Conservation (phyloP, 2,888 invertebrate species). For the Patella depressa region DNA sequence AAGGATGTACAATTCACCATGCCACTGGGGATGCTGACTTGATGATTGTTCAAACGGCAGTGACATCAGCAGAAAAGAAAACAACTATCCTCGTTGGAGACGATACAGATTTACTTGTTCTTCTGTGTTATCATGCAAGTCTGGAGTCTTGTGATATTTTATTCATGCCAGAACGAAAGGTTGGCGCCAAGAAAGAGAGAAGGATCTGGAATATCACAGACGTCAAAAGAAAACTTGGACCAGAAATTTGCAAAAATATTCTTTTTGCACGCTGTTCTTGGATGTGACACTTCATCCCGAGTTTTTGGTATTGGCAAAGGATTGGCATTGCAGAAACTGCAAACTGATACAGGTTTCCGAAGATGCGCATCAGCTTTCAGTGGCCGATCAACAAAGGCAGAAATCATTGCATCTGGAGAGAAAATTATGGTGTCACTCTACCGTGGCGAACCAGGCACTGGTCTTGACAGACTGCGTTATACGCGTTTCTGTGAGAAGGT, state of each 20-base stretch:
- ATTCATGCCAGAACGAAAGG: conserved; percentile 32
- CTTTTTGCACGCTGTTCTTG: conserved; percentile 38
- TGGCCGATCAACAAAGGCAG: too few species aligned
- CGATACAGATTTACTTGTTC: conserved; percentile 52
- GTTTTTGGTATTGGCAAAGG: too few species aligned
- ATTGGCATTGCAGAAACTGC: too few species aligned
- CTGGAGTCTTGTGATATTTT: conserved; percentile 24
- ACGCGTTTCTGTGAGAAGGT: conserved; percentile 29
- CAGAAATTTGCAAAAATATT: conserved; percentile 25
- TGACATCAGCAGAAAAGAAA: conserved; percentile 23
- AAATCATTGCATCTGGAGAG: too few species aligned
- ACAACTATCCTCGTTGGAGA: conserved; percentile 44
- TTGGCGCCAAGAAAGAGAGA: conserved; percentile 14
- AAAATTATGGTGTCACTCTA: conserved; percentile 26
- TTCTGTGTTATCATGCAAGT: conserved; percentile 41
- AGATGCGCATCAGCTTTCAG: too few species aligned
- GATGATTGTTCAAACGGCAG: conserved; percentile 40
- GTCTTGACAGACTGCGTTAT: conserved; percentile 30
- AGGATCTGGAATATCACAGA: conserved; percentile 38
- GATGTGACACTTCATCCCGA: conserved; percentile 33
- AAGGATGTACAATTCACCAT: conserved; percentile 30
- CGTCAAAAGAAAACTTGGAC: conserved; percentile 27
- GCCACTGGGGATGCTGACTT: conserved; percentile 49
- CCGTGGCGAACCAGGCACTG: conserved; percentile 23
- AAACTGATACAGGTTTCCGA: too few species aligned